Percentiles rank a stretch among this genome's conserved stretches.
Conservation (phyloP, 1,140 invertebrate genomes). For the Apis florea region DNA sequence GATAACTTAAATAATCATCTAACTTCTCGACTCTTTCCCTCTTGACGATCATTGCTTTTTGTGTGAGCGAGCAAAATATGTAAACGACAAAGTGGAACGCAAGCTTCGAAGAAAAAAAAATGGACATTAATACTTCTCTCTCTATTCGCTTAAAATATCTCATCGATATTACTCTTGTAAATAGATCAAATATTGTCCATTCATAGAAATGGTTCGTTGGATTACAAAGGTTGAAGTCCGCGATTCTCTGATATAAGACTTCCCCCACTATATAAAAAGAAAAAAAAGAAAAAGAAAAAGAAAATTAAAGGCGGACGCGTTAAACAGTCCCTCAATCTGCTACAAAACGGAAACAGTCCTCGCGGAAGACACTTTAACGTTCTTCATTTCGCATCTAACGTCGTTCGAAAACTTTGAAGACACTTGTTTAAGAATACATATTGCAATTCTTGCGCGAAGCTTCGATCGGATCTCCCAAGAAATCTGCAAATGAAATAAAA, state of each 20-base stretch:
- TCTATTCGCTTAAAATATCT: slow-evolving; percentile 51
- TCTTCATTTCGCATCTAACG: slow-evolving; percentile 9
- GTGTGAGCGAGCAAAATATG: slow-evolving; percentile 24
- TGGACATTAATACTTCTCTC: slow-evolving; percentile 46
- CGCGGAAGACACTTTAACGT: neutral
- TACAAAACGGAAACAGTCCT: slow-evolving; percentile 6
- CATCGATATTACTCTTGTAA: slow-evolving; percentile 50
- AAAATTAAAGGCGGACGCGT: slow-evolving; percentile 26
- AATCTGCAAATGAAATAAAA: neutral
- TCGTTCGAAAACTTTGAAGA: slow-evolving; percentile 13
- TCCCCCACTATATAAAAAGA: neutral
- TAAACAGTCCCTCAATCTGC: slow-evolving; percentile 24
- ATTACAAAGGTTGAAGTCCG: neutral
- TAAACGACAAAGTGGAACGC: slow-evolving; percentile 24
- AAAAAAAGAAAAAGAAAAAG: no score
- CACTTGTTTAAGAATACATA: neutral
- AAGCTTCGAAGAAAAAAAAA: slow-evolving; percentile 30
- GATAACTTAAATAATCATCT: slow-evolving; percentile 50
- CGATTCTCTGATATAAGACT: slow-evolving; percentile 16
- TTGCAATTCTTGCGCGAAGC: slow-evolving; percentile 39
- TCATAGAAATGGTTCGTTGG: slow-evolving; percentile 26
- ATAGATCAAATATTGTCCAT: slow-evolving; percentile 36
- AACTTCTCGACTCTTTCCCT: slow-evolving; percentile 50
- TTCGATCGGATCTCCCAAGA: slow-evolving; percentile 59
- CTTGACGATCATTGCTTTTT: slow-evolving; percentile 51